Conservation (phyloP, 2,888 invertebrate species). For the Napeogenes sylphis region DNA sequence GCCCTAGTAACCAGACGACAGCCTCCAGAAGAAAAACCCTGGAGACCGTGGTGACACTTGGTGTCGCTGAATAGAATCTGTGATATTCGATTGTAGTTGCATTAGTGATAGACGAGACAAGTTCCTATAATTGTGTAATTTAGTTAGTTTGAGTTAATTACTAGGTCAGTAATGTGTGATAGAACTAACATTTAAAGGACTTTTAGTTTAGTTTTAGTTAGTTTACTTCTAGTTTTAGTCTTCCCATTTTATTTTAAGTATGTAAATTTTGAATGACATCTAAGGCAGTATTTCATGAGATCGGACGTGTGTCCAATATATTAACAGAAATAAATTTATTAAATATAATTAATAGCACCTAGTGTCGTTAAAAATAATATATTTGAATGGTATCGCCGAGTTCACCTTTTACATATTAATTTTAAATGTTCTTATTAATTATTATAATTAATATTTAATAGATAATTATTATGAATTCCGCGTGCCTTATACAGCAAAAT, state of each 20-base stretch:
- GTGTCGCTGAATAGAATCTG: constrained; percentile 33
- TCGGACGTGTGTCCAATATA: constrained; percentile 43
- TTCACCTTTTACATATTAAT: background rate
- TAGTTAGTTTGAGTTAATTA: constrained; percentile 35
- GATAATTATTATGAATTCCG: constrained; percentile 30
- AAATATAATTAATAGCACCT: constrained; percentile 30
- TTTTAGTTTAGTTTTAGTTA: constrained; percentile 7
- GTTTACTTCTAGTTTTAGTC: constrained; percentile 21
- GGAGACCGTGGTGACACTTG: constrained; percentile 86
- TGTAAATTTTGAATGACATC: constrained; percentile 67
- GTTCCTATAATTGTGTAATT: constrained; percentile 35
- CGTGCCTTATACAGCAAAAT: constrained; percentile 75
- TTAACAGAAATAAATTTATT: constrained; percentile 36
- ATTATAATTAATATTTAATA: constrained; percentile 8
- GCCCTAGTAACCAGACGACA: constrained; percentile 84
- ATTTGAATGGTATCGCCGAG: background rate
- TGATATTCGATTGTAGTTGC: constrained; percentile 40
- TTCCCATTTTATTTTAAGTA: constrained; percentile 23
- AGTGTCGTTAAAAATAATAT: constrained; percentile 29
- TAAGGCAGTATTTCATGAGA: constrained; percentile 72
- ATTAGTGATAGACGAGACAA: constrained; percentile 37
- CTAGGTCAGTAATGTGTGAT: constrained; percentile 47
- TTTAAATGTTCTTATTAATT: constrained; percentile 4
- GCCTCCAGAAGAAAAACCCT: constrained; percentile 83
- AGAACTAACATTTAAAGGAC: constrained; percentile 13